A percentile compares a stretch with the other conserved stretches of the same genome.
phyloP scores from a whole-genome alignment of 2,113 vertebrate species.

The Trichechus manatus region DNA sequence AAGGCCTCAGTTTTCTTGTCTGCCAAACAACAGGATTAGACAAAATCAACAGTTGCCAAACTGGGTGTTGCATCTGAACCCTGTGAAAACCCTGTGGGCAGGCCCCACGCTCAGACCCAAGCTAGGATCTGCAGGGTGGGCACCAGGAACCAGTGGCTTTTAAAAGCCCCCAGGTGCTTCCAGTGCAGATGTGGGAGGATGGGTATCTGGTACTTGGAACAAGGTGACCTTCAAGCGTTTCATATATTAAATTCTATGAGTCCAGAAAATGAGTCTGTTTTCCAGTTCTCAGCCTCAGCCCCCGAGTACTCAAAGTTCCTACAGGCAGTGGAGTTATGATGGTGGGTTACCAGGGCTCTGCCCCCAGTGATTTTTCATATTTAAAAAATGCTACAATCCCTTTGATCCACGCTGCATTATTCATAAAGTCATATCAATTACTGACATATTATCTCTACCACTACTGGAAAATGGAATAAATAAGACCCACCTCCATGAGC shows the following conservation, averaged over 20 bases:
- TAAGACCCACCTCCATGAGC: slow-evolving; percentile 71
- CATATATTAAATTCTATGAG: not conserved
- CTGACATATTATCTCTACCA: slow-evolving; percentile 83
- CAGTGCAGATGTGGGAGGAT: not conserved
- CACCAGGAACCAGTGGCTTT: not conserved
- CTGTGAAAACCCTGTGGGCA: not conserved
- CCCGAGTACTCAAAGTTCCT: not conserved
- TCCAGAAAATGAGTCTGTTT: not conserved
- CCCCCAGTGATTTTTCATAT: slow-evolving; percentile 69
- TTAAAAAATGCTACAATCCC: slow-evolving; percentile 81
- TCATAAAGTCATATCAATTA: slow-evolving; percentile 86
- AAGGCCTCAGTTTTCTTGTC: not conserved
- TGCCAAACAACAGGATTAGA: not conserved
- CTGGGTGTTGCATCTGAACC: not conserved
- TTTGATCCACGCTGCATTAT: slow-evolving; percentile 85
- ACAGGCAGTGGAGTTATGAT: not conserved
- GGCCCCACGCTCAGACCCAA: not conserved
- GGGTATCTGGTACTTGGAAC: not conserved
- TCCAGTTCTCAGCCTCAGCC: not conserved
- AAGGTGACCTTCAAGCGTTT: not conserved
- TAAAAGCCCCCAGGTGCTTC: not conserved
- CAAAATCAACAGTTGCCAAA: not conserved
- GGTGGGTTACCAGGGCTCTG: not conserved
- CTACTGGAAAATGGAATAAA: slow-evolving; percentile 84
- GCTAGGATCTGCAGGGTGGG: too few relatives aligned